Evolutionary conservation across 2,113 vertebrate species (phyloP).

Genomic region (Jacana jacana): DNA sequence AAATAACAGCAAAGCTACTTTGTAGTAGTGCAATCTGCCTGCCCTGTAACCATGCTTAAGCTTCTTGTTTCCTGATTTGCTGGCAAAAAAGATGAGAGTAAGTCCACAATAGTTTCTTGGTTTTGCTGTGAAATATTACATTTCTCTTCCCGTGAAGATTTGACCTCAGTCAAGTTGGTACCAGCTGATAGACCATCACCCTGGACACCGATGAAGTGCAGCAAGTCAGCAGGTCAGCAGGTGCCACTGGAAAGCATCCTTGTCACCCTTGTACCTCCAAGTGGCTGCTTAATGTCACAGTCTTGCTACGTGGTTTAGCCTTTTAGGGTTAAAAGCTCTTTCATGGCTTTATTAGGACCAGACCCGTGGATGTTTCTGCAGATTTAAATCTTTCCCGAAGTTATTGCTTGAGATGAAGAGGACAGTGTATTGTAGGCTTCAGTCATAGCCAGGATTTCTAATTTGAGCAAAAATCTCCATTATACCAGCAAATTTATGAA

Average conservation of each 20-base stretch:
- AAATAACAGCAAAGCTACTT: slow-evolving; percentile 21
- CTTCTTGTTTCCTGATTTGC: neutral
- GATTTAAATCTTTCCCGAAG: neutral
- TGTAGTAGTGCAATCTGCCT: neutral
- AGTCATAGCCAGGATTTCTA: neutral
- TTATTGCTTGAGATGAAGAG: neutral
- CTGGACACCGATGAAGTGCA: neutral
- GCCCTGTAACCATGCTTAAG: neutral
- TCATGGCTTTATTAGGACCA: neutral
- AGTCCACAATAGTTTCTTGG: neutral
- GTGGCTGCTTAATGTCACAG: neutral
- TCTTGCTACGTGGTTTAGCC: neutral
- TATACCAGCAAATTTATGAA: neutral
- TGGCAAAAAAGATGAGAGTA: neutral
- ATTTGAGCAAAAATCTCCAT: neutral
- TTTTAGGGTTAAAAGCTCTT: neutral
- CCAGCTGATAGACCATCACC: neutral
- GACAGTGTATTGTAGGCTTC: neutral
- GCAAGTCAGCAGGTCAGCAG: neutral
- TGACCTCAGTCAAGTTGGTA: neutral
- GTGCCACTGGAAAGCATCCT: neutral
- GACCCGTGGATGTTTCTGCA: neutral
- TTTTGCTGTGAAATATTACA: neutral
- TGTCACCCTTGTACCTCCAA: neutral
- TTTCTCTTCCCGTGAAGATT: neutral